These are phyloP conservation scores for Neelides folsomi DNA, from an alignment of 2,888 invertebrate genomes.

Conservation along the genomic window DNA sequence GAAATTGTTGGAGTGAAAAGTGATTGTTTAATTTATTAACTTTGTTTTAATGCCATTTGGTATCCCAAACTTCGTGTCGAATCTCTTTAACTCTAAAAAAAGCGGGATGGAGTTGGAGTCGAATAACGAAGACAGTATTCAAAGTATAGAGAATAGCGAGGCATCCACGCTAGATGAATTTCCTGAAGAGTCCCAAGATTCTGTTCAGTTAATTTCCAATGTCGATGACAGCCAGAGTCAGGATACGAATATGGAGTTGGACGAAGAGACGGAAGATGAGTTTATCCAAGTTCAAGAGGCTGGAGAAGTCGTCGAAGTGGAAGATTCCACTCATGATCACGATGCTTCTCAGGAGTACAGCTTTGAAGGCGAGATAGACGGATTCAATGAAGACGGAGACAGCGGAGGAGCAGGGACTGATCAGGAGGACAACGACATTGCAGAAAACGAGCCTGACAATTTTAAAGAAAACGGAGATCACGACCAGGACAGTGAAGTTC, in stretches of 20 bases:
- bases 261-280: constrained; percentile 2
- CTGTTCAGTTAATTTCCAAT: no score
- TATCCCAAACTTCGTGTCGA: constrained; percentile 8
- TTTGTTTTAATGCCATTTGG: constrained; percentile 10
- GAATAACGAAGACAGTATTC: not conserved
- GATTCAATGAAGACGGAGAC: constrained; percentile 2
- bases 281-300: constrained; percentile 6
- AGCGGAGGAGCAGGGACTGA: constrained; percentile 4
- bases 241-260: not conserved
- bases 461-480: constrained; percentile 21
- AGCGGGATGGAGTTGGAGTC: not conserved
- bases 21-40: no score
- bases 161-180: no score
- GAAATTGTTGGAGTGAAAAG: no score
- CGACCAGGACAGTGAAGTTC: constrained; percentile 11
- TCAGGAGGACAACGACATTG: constrained; percentile 1
- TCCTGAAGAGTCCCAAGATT: no score
- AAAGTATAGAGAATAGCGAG: no score
- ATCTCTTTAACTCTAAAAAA: constrained; percentile 6
- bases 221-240: not conserved
- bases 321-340: not conserved
- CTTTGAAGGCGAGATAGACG: constrained; percentile 1
- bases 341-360: not conserved
- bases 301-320: constrained; percentile 5
- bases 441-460: constrained; percentile 4